A percentile compares a stretch with the other conserved stretches of the same genome.
Evolutionary conservation across 2,113 vertebrate species (phyloP).

Genomic region (Prunella fulvescens): DNA sequence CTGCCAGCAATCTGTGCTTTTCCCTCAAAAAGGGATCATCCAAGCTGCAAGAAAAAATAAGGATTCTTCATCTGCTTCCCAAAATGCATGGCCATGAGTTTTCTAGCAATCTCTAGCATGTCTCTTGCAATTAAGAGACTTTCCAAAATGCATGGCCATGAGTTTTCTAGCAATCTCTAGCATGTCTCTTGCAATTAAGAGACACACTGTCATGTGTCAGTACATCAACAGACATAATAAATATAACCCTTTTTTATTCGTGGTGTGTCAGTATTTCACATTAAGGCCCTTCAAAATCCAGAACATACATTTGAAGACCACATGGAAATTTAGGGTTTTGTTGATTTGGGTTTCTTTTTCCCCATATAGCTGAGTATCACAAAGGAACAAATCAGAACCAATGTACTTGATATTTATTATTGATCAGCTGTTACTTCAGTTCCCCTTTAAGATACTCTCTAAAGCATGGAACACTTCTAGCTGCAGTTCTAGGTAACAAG

Average conservation of each 20-base stretch:
- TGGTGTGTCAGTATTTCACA: neutral
- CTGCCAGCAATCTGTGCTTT: neutral
- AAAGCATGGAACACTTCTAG: neutral
- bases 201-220: neutral
- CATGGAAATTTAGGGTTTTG: neutral
- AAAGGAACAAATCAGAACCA: neutral
- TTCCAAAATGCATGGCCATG: neutral
- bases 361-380: neutral
- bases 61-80: neutral
- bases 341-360: neutral
- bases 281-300: neutral
- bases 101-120: neutral
- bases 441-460: neutral
- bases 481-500: neutral
- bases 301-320: neutral
- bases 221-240: neutral
- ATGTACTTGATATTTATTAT: neutral
- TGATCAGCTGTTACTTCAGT: neutral
- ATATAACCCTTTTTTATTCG: fast-evolving
- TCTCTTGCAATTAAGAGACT: neutral
- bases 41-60: neutral
- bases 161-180: neutral
- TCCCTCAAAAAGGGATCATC: neutral
- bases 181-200: neutral
- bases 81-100: neutral